Base-by-base conservation (phyloP, 2,113 vertebrate species). In the Cairina moschata region DNA sequence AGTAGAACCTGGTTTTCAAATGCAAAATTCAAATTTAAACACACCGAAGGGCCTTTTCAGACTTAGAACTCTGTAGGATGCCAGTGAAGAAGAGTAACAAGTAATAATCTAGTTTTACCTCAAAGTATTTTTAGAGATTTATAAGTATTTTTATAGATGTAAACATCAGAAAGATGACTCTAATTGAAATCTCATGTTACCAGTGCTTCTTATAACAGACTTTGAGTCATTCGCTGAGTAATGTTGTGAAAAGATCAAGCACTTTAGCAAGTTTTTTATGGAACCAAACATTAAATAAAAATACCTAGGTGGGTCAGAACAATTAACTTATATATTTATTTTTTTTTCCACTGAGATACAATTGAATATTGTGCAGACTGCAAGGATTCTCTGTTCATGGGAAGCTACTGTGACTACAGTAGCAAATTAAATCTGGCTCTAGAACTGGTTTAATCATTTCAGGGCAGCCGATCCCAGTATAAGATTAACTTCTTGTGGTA, bases 341-440 rank as follows among this genome's bases (percentile, higher is more conserved):
- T 73, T 86, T 96, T 72, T 93, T 91, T 79, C 28, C 3, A 1
- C 16, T 42, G 59, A 83, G 67, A 69, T 62, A 77, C 46, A 93
- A 87, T 1, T 58, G 22, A 69, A 55, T 73, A 82, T 50, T 73
- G 55, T 69, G 77, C 83, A 92, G 58, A 56, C 21, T 60, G 77
- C 66, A 90, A 86, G 26, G 40, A 79, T 93, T 80, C 40, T 93
- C 62, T 92, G 28, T 58, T 95, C 55, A 80, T 40, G 22, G 36
- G 58, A 87, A 91, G 67, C 54, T 91, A 78, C 80, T 94, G 80
- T 84, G 74, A 83, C 86, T 90, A 93, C 54, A 79, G 71, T 14
- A 94, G 74, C 71, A 92, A 91, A 84, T 90, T 62, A 96, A 84
- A 95, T 89, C 58, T 93, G 93, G 40, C 50, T 94, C 71, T 89